A percentile compares a stretch with the other conserved stretches of the same genome.
Conservation (phyloP, 2,797 vertebrate species). For the Clarias platycephalus region DNA sequence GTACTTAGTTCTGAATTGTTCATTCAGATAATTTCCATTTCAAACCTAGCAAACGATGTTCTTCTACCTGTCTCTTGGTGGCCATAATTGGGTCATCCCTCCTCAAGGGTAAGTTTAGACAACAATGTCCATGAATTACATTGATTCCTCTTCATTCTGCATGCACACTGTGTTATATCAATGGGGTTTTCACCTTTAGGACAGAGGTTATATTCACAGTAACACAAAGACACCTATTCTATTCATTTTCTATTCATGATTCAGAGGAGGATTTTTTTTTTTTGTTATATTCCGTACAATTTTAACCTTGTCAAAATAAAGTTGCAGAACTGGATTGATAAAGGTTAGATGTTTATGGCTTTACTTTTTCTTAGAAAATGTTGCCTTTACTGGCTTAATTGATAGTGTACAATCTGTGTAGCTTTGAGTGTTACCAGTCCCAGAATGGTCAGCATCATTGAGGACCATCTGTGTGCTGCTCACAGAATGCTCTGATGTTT, state of each 20-base stretch:
- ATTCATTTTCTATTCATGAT: not conserved
- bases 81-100: not conserved
- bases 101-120: not conserved
- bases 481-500: constrained; percentile 9
- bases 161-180: constrained; percentile 16
- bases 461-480: not conserved
- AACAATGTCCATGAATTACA: constrained; percentile 2
- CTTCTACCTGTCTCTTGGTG: not conserved
- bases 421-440: not conserved
- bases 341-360: not conserved
- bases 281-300: not conserved
- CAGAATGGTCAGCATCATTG: not conserved
- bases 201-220: not conserved
- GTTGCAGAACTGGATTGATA: not conserved
- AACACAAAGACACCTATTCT: not conserved
- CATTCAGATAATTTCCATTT: not conserved
- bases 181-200: constrained; percentile 4
- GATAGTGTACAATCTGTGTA: not conserved
- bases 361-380: not conserved
- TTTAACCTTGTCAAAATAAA: not conserved
- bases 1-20: not conserved
- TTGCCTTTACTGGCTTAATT: not conserved
- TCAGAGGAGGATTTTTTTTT: not conserved
- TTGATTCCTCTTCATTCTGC: constrained; percentile 15
- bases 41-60: not conserved